These are phyloP conservation scores for Lepisosteus osseus DNA, from an alignment of 2,113 vertebrate genomes.

Conservation along the genomic window DNA sequence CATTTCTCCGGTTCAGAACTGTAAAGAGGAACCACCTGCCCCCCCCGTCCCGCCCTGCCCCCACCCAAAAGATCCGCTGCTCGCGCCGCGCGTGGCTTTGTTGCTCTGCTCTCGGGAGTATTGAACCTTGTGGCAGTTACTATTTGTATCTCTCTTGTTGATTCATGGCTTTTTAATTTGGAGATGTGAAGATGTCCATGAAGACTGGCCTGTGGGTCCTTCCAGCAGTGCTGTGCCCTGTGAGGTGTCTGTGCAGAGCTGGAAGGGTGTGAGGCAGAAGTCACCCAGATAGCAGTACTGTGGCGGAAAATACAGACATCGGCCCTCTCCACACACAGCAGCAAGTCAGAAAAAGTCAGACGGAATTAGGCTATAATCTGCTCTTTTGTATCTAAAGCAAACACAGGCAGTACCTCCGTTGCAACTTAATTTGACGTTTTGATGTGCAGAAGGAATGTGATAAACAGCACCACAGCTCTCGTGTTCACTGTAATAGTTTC, in stretches of 20 bases:
- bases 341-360: too few species aligned
- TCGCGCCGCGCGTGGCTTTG: neutral
- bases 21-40: too few species aligned
- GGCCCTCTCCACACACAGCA: too few species aligned
- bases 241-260: neutral
- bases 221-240: neutral
- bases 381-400: neutral
- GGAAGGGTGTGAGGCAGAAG: too few species aligned
- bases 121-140: neutral
- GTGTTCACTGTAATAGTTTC: slow-evolving; percentile 6
- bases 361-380: neutral
- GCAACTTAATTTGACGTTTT: slow-evolving; percentile 3
- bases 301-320: neutral
- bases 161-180: neutral
- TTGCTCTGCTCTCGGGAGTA: neutral
- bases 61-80: neutral
- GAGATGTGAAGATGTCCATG: neutral
- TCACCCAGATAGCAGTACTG: too few species aligned
- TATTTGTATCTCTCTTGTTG: neutral
- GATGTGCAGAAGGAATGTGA: neutral
- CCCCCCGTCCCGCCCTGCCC: too few species aligned
- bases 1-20: too few species aligned
- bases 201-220: neutral
- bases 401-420: neutral
- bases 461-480: slow-evolving; percentile 1